These are phyloP conservation scores for Ceratoteleas bidentatus DNA, from an alignment of 1,140 invertebrate species.

Conservation along the genomic window DNA sequence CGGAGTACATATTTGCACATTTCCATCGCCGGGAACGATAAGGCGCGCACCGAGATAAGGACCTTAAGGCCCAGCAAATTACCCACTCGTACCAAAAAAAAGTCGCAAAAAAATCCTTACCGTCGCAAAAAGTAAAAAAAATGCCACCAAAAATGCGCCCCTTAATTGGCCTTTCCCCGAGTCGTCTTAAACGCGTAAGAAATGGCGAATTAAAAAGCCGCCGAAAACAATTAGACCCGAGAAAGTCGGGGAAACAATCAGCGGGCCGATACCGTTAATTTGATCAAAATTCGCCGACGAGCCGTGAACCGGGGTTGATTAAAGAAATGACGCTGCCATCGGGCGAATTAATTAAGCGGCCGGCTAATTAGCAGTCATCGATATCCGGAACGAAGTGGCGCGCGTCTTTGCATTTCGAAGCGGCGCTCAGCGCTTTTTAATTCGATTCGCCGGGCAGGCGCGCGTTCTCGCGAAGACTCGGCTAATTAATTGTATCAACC, in stretches of 20 bases:
- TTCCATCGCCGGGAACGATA: constrained; percentile 59
- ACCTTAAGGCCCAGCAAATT: constrained; percentile 65
- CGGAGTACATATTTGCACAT: constrained; percentile 65
- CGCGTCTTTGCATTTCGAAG: constrained; percentile 57
- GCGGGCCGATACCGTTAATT: constrained; percentile 43
- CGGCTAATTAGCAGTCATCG: constrained; percentile 75
- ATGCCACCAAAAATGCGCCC: constrained; percentile 17
- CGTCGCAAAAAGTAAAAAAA: constrained; percentile 19
- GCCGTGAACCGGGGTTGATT: constrained; percentile 32
- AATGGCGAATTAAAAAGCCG: constrained; percentile 24
- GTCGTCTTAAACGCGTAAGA: not conserved
- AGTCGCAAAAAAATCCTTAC: too few species aligned
- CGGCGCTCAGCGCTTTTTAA: constrained; percentile 67
- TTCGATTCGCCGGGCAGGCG: constrained; percentile 71
- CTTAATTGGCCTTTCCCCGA: constrained; percentile 35
- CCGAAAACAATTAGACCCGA: constrained; percentile 31
- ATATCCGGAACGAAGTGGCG: constrained; percentile 79
- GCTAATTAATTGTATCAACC: constrained; percentile 81
- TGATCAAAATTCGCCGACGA: constrained; percentile 29
- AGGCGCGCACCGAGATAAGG: constrained; percentile 63
- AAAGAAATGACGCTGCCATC: constrained; percentile 50
- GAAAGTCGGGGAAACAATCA: not conserved
- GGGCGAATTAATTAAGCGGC: constrained; percentile 56
- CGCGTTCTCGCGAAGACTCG: constrained; percentile 62
- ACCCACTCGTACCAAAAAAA: constrained; percentile 24